Evolutionary conservation across 2,113 vertebrate species (phyloP).

Genomic region (Pelmatolapia mariae): DNA sequence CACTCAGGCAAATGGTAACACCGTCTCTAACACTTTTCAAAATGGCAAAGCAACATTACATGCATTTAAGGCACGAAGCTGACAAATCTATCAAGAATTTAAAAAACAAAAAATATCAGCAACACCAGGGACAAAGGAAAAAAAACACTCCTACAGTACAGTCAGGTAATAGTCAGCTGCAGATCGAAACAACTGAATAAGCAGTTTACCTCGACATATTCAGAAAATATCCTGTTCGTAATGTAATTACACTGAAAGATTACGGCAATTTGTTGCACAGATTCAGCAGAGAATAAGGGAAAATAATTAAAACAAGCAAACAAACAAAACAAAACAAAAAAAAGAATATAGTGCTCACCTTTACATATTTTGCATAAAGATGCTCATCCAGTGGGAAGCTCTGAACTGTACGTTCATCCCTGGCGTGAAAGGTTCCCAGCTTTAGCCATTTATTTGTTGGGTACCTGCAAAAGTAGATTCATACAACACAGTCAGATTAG

Average conservation of each 20-base stretch:
- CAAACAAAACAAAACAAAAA: not conserved
- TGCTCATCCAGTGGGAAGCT: conserved; percentile 97
- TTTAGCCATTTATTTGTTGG: conserved; percentile 98
- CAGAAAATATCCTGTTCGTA: not conserved
- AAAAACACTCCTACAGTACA: not conserved
- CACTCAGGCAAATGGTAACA: not conserved
- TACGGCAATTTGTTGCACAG: not conserved
- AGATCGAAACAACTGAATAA: not conserved
- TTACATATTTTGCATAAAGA: conserved; percentile 98
- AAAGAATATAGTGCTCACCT: conserved; percentile 67
- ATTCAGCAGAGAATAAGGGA: not conserved
- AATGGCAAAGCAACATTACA: not conserved
- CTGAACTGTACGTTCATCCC: conserved; percentile 95
- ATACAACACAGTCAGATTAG: not conserved
- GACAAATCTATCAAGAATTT: not conserved
- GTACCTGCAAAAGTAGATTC: conserved; percentile 73
- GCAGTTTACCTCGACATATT: not conserved
- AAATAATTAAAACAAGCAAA: not conserved
- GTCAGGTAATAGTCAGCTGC: not conserved
- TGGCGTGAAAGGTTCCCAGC: conserved; percentile 92
- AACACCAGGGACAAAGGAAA: not conserved
- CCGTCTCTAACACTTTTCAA: not conserved
- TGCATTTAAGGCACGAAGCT: not conserved
- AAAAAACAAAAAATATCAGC: not conserved
- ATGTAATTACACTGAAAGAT: not conserved